Evolutionary conservation across 53 echinoderm and acorn worm genomes (phyloP), one percentile per base, ranked within the genome.

Genomic region (Paracentrotus lividus): DNA sequence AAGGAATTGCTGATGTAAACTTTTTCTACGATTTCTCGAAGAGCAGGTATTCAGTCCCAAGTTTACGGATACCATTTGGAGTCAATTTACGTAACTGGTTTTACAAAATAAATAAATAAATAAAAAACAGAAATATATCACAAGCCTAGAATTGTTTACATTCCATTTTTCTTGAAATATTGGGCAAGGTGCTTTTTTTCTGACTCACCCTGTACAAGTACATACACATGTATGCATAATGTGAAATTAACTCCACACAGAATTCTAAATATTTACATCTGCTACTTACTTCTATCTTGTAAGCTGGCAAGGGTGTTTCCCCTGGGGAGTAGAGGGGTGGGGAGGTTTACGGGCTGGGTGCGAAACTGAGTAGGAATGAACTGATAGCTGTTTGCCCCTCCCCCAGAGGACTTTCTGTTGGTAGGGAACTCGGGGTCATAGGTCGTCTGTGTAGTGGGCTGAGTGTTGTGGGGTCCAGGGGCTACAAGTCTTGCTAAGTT

Each of bases 331-430:
- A 94, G 92, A 52, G 95, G 94, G 27, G 97, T 96, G n/a, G 98
- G 98, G 24, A 98, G 95, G 90, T 96, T 94, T 56, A 97, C 95
- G 1, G 98, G 96, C 93, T 98, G 98, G 13, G 98, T 98, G 33
- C 98, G 64, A 88, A 95, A 97, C 93, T 98, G 98, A 44, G 97
- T 98, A 32, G 98, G 98, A 24, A 97, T 96, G 88, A 97, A 98
- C 93, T 95, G 95, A 90, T 97, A 97, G 81, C 94, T 95, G 91
- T 95, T 98, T 84, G 94, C 65, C 67, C 77, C 44, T 38, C 81
- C 52, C 33, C 67, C 86, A 67, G 94, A 93, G n/a, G n/a, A n/a
- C 54, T 93, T 95, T 84, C 84, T 95, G 43, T 90, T 68, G 57
- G 88, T 23, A 7, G 97, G 95, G 68, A 98, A 94, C 31, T 95